Evolutionary conservation across 2,113 vertebrate genomes (phyloP), one percentile per base, ranked within the genome.

Genomic region (Mesoclemmys tuberculata): DNA sequence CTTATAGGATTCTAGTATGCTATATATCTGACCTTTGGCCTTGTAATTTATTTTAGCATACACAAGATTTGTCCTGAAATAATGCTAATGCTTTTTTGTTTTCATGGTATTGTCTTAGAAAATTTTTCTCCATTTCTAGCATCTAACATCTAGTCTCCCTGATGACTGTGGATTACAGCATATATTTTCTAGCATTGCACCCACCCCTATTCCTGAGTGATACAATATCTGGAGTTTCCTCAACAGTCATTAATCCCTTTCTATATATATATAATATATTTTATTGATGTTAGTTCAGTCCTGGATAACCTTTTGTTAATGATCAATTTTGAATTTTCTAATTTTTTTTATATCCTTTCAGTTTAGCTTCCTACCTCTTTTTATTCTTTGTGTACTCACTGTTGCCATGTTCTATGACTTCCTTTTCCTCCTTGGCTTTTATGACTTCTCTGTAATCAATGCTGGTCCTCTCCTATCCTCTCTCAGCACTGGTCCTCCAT

Each of bases 201-300:
- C 7, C 13, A 5, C 6, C 49, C 4, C 1, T 68, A 2, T 64
- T 51, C 41, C 22, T 82, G 49, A n/a, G 27, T 24, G 29, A 54
- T 6, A 29, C 2, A 90, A 2, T 19, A 85, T 51, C 5, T 16
- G 29, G 38, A 84, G 61, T 38, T 41, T 0, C 1, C 1, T 1
- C 7, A 41, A 8, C 52, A 24, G 2, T 84, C 14, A 22, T 3
- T 7, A 49, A 2, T 3, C 61, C 5, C 2, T 46, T 82, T 22
- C 38, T 56, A 1, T 5, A 51, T 2, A 51, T 2, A 10, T 55
- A 90, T 87, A 91, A 3, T 2, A 89, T 79, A 7, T 16, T 85
- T 56, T 74, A 19, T 6, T 44, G 2, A 2, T 16, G 88, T 93
- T 24, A 41, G 2, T 58, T 81, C 16, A 64, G 13, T 64, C 14